A percentile compares a stretch with the other conserved stretches of the same genome.
phyloP scores from a whole-genome alignment of 2,888 invertebrate genomes.

The Augochlorella aurata region DNA sequence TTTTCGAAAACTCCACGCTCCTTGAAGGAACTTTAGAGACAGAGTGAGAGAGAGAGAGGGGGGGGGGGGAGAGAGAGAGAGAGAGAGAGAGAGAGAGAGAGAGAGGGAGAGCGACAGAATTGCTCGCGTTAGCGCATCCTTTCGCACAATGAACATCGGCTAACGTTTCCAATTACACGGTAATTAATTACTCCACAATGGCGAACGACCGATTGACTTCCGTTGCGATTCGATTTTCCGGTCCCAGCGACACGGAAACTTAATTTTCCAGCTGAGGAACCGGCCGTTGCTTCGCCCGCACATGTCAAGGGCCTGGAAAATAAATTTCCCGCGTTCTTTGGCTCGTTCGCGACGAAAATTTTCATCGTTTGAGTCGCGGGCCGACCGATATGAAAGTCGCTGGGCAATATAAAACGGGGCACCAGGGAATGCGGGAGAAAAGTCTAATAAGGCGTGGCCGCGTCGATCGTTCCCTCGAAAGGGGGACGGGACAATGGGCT shows the following conservation, averaged over 20 bases:
- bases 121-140: neutral
- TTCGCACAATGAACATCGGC: neutral
- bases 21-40: neutral
- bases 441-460: slow-evolving; percentile 48
- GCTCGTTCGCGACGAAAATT: neutral
- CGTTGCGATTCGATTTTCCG: slow-evolving; percentile 3
- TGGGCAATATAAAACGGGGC: neutral
- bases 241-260: neutral
- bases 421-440: slow-evolving; percentile 31
- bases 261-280: neutral
- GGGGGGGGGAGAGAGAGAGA: no score
- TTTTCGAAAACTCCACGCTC: neutral
- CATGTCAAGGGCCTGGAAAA: neutral
- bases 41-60: no score
- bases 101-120: neutral
- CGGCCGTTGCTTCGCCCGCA: neutral
- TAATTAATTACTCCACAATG: slow-evolving; percentile 4
- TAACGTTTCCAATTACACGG: slow-evolving; percentile 12
- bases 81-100: no score
- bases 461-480: slow-evolving; percentile 28
- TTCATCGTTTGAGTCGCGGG: neutral
- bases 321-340: neutral
- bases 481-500: slow-evolving; percentile 24
- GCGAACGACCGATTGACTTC: neutral
- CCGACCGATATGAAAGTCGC: neutral